Base-by-base conservation (phyloP, 2,113 vertebrate genomes). In the Seriola quinqueradiata region DNA sequence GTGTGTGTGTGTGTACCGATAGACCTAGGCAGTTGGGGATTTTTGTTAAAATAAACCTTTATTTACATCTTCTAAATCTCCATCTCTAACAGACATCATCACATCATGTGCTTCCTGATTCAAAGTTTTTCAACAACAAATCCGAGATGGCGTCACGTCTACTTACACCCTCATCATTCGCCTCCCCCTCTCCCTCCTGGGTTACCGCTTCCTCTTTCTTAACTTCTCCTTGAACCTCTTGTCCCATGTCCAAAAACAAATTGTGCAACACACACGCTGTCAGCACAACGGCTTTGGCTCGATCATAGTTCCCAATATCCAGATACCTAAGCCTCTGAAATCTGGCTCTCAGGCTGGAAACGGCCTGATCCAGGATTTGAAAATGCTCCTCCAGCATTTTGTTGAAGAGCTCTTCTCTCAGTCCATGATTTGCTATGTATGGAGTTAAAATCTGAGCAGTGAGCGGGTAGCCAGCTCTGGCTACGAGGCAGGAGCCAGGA, bases 221-320 rank as follows among this genome's bases (percentile, higher is more conserved):
- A 16, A 81, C 23, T 3, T 90, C 82, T 58, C 87, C 92, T 34
- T 66, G 76, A 50, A 82, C 68, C 8, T 38, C 70, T 12, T 85
- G 75, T 23, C 91, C 90, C 73, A 89, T 76, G 59, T 92, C 87
- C 74, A 94, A 28, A 64, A 94, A 90, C 36, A 92, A 87, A 17
- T 95, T 95, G 85, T 95, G 93, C 46, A 96, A 78, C 50, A 95
- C 83, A 44, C 95, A 96, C 58, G 91, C 90, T 0, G 94, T 93
- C 68, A 94, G 64, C n/a, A 93, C 94, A 5, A 94, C 92, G 1
- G 89, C 90, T 60, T 75, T 82, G 21, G 94, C 94, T 75, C 92
- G 89, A 6, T 93, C 89, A 3, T 83, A 90, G 79, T 89, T 94
- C 38, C 93, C 94, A 32, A 94, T 92, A 69, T 95, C 95, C 79